Percentiles rank a stretch among this genome's conserved stretches.
Conservation (phyloP, 1,140 invertebrate species). For the Harpegnathos saltator region DNA sequence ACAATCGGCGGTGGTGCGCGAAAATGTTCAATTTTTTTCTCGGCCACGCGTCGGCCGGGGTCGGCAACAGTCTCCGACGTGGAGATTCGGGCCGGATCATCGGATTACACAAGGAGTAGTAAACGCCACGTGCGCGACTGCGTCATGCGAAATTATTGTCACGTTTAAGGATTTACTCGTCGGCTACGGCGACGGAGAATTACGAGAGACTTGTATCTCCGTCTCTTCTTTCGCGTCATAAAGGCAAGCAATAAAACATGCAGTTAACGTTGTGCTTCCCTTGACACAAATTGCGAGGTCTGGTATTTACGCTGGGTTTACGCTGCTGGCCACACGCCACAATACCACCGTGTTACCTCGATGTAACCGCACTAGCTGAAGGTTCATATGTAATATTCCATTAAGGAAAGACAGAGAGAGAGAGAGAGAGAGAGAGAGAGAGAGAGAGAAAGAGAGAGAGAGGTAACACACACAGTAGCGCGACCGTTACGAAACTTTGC, state of each 20-base stretch:
- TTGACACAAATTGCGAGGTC: not conserved
- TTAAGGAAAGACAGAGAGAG: not conserved
- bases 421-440: too few relatives aligned
- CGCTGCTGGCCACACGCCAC: not conserved
- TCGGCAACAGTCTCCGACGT: too few relatives aligned
- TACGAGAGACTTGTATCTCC: too few relatives aligned
- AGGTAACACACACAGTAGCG: not conserved
- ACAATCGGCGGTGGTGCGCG: not conserved
- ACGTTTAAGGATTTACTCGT: too few relatives aligned
- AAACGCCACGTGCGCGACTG: too few relatives aligned
- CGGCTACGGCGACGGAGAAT: too few relatives aligned
- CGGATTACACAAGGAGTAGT: too few relatives aligned
- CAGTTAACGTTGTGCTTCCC: not conserved
- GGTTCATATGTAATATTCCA: constrained; percentile 32
- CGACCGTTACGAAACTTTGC: constrained; percentile 17
- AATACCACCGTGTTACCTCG: not conserved
- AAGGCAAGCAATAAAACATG: not conserved
- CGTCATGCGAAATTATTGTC: too few relatives aligned
- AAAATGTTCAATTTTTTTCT: not conserved
- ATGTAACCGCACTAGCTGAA: not conserved
- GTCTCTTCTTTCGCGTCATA: not conserved
- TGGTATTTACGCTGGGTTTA: not conserved
- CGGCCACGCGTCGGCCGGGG: too few relatives aligned
- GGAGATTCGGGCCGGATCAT: too few relatives aligned
- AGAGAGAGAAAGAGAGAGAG: too few relatives aligned